Evolutionary conservation across 2,113 vertebrate species (phyloP).

Genomic region (Salvelinus fontinalis): DNA sequence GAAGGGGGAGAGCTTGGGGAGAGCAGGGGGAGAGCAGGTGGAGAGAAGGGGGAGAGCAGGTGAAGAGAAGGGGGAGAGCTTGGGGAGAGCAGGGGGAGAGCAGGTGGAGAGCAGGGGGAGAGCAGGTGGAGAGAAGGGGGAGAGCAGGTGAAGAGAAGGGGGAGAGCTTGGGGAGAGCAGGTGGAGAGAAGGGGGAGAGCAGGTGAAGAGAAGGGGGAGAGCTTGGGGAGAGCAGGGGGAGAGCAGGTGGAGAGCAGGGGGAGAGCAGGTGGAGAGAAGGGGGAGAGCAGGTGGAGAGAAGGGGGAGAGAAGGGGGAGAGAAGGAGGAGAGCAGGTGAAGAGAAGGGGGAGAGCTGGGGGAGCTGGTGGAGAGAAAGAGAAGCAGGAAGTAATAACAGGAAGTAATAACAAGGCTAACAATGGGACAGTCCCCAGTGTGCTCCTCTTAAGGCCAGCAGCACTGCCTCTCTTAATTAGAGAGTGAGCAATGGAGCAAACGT

Average conservation of each 20-base stretch:
- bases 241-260: neutral
- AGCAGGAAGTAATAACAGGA: neutral
- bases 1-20: neutral
- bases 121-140: neutral
- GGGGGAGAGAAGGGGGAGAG: neutral
- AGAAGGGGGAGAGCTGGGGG: neutral
- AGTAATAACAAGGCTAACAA: neutral
- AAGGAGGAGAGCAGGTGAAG: neutral
- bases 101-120: neutral
- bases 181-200: neutral
- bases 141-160: neutral
- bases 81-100: neutral
- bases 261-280: too few species aligned
- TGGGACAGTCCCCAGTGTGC: neutral
- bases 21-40: neutral
- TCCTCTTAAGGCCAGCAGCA: conserved; percentile 30
- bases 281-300: neutral
- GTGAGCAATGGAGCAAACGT: conserved; percentile 1
- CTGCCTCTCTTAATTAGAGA: conserved; percentile 27
- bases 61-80: neutral
- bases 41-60: neutral
- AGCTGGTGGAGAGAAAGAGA: neutral
- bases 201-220: neutral
- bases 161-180: neutral
- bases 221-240: neutral